Conservation (phyloP, 2,113 vertebrate species). For the Axis porcinus region DNA sequence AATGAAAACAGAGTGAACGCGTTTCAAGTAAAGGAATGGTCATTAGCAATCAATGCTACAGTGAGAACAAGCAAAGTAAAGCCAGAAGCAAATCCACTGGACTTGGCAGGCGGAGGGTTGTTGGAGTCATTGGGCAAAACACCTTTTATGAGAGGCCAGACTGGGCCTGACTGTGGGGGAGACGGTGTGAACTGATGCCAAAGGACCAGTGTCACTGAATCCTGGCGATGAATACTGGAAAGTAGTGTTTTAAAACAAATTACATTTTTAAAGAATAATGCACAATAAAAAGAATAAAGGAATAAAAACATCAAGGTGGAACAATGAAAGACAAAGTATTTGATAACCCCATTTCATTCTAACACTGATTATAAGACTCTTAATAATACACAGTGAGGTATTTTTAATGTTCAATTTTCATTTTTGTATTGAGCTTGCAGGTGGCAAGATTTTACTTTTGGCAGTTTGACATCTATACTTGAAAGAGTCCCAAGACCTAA, state of each 20-base stretch:
- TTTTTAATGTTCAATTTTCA: constrained; percentile 34
- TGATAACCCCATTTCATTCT: not conserved
- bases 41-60: not conserved
- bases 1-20: not conserved
- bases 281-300: not conserved
- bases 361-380: not conserved
- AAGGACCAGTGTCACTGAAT: not conserved
- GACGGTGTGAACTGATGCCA: not conserved
- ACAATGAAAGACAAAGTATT: not conserved
- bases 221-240: not conserved
- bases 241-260: not conserved
- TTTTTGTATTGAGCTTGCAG: constrained; percentile 33
- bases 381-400: not conserved
- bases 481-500: constrained; percentile 60
- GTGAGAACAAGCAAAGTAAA: not conserved
- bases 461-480: constrained; percentile 52
- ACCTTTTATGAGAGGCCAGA: not conserved
- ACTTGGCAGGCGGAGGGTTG: not conserved
- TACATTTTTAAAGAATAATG: not conserved
- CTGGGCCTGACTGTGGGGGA: too few relatives aligned
- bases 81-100: not conserved
- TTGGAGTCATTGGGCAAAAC: not conserved
- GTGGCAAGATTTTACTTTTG: constrained; percentile 39
- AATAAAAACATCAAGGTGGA: constrained; percentile 10
- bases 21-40: not conserved